phyloP scores from a whole-genome alignment of 2,888 invertebrate genomes.

The Chesias legatella region DNA sequence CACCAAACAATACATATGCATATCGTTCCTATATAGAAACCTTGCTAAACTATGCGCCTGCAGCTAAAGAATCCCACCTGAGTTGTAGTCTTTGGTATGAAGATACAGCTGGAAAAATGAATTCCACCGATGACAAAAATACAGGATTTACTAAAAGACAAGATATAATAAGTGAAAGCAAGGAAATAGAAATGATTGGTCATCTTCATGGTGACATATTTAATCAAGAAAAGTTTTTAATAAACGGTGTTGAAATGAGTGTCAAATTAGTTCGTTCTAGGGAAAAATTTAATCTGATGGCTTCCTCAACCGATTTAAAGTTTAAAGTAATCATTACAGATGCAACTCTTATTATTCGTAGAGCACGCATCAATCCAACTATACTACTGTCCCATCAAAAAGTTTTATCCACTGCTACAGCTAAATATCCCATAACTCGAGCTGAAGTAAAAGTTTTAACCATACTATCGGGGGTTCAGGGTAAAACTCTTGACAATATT shows the following conservation, averaged over 20 bases:
- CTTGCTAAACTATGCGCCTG: conserved; percentile 30
- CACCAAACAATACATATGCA: conserved; percentile 28
- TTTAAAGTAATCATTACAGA: conserved; percentile 19
- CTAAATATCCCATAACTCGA: conserved; percentile 31
- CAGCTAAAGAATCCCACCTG: conserved; percentile 27
- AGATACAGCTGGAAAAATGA: conserved; percentile 21
- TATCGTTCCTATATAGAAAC: conserved; percentile 30
- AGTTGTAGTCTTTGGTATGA: conserved; percentile 28
- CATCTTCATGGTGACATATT: conserved; percentile 27
- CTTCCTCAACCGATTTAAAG: conserved; percentile 13
- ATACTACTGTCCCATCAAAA: conserved; percentile 26
- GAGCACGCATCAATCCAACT: conserved; percentile 21
- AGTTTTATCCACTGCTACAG: conserved; percentile 22
- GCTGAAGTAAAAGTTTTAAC: conserved; percentile 21
- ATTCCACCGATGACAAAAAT: conserved; percentile 13
- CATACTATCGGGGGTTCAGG: conserved; percentile 27
- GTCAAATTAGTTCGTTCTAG: conserved; percentile 18
- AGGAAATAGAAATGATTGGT: conserved; percentile 31
- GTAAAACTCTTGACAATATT: conserved; percentile 26
- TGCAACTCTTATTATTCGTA: conserved; percentile 19
- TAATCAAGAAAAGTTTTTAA: conserved; percentile 27
- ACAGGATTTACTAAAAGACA: conserved; percentile 23
- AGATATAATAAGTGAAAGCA: conserved; percentile 17
- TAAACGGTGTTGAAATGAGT: conserved; percentile 28
- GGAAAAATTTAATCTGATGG: conserved; percentile 11